phyloP scores from a whole-genome alignment of 2,888 invertebrate genomes.

The Metacarcinus magister region DNA sequence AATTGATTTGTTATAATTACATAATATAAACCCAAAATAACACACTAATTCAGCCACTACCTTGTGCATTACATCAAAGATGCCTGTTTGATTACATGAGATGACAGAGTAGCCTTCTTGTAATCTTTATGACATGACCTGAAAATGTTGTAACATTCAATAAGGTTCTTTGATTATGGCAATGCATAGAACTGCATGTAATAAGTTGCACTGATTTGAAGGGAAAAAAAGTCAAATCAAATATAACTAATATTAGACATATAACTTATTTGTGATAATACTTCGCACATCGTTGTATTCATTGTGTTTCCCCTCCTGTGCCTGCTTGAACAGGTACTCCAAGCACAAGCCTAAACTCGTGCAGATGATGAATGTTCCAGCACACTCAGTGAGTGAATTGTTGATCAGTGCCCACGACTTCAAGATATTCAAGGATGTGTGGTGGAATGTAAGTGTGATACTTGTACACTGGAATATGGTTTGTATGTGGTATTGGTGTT shows the following conservation, averaged over 20 bases:
- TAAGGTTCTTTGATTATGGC: no score
- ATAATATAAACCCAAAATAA: no score
- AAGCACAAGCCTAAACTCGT: conserved; percentile 87
- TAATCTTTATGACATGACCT: no score
- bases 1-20: no score
- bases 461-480: background rate
- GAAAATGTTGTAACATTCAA: no score
- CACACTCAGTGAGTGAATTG: conserved; percentile 90
- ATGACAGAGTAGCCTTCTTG: no score
- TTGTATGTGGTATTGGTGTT: background rate
- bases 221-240: background rate
- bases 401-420: conserved; percentile 88
- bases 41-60: no score
- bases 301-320: conserved; percentile 71
- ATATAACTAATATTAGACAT: background rate
- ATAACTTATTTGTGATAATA: background rate
- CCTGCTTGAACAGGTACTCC: conserved; percentile 86
- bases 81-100: no score
- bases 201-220: background rate
- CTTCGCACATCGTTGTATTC: background rate
- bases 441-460: conserved; percentile 85
- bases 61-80: no score
- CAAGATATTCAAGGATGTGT: conserved; percentile 85
- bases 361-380: conserved; percentile 88
- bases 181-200: background rate